Base-by-base conservation (phyloP, 2,113 vertebrate species). In the Albula goreensis region DNA sequence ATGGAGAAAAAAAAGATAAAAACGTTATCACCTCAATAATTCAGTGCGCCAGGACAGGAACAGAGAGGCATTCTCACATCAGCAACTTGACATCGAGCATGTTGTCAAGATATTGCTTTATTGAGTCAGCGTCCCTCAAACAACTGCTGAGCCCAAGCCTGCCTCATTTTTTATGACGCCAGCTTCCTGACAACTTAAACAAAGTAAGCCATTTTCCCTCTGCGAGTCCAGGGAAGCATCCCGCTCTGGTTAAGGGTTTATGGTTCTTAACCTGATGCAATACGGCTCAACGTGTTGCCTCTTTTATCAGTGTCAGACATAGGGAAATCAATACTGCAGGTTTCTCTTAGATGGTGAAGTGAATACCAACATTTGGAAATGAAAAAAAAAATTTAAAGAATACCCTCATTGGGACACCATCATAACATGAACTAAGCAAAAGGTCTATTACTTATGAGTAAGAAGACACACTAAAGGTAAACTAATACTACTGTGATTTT, bases 101-200 rank as follows among this genome's bases (percentile, higher is more conserved):
- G 31, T 41, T 41, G 50, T 48, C 50, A 51, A 77, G 50, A 77
- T 12, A 48, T 80, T 74, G 49, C n/a, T 56, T 56, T 9, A 8
- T 22, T 74, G 15, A 70, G 83, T 84, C 83, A 84, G 83, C 83
- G n/a, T n/a, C 70, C 70, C 17, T n/a, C 31, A n/a, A 51, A 8
- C 84, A 63, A 48, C 84, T n/a, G 52, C 77, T 9, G 1, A 78
- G 41, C 6, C 2, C 15, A 49, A 79, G 31, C 22, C 51, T 10
- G 12, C 52, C 19, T 31, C 8, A 50, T 53, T 22, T 81, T 50
- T 81, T 53, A 22, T 56, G 51, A 5, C 31, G 80, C 80, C 80
- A 81, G 41, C 84, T 85, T 85, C 52, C 84, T 17, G 66, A 84
- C 66, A n/a, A 52, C 70, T 77, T 50, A 15, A 19, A 78, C 77